Evolutionary conservation across 2,113 vertebrate species (phyloP).

Genomic region (Eudorcas thomsonii): DNA sequence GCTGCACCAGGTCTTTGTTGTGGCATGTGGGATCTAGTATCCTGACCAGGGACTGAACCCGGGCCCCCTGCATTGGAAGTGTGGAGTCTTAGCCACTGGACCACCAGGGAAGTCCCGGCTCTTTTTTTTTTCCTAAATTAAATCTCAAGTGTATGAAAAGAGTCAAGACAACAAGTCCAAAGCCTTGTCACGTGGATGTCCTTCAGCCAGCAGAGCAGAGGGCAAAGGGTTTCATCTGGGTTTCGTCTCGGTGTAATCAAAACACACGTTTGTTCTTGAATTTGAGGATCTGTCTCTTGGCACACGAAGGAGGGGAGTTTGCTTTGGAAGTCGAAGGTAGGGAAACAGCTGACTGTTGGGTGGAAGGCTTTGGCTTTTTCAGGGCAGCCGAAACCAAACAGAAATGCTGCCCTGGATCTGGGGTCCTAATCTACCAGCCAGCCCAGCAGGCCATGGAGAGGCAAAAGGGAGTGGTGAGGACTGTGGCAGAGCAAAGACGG

Average conservation of each 20-base stretch:
- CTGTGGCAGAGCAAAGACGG: neutral
- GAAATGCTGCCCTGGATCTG: neutral
- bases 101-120: neutral
- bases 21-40: neutral
- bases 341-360: neutral
- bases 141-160: neutral
- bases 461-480: neutral
- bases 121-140: neutral
- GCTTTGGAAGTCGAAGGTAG: neutral
- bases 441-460: neutral
- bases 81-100: neutral
- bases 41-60: neutral
- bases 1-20: neutral
- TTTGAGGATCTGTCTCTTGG: neutral
- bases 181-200: neutral
- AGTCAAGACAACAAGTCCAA: accelerated
- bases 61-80: neutral
- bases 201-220: accelerated
- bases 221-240: neutral
- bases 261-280: neutral
- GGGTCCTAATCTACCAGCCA: neutral
- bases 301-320: neutral
- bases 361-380: neutral
- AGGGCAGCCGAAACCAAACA: neutral
- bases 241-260: neutral